Evolutionary conservation across 2,888 invertebrate genomes (phyloP), one percentile per base, ranked within the genome.

Genomic region (Rotaria socialis): DNA sequence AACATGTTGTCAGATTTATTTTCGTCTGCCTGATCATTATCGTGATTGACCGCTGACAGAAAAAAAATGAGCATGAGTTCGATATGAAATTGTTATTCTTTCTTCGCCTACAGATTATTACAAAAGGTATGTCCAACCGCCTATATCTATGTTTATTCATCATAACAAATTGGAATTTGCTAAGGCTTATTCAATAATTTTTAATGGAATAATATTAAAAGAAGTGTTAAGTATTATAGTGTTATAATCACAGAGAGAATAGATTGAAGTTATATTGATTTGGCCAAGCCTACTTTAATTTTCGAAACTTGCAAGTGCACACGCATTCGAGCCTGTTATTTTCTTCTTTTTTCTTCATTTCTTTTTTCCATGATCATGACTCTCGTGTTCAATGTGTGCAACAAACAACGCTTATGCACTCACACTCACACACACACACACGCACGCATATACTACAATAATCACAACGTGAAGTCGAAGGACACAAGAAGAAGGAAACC

Each of bases 21-120:
- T 67, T 27, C 67, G 35, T 67, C 67, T 35, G 35, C 67, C 67
- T 67, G 67, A 67, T 67, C 67, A 35, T 67, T 35, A 19, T 67
- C 35, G 67, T 67, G 19, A 35, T 67, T 67, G 27, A 67, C 35
- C 16, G 67, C 5, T 67, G 67, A 35, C 19, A 14, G 67, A 67
- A 35, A 67, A 35, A 35, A 35, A 67, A 35, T 67, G 6, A 67
- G 27, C 67, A 67, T 67, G 67, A 67, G 67, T 67, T 67, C 67
- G 67, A 67, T 67, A 67, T 67, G 67, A 67, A 67, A 67, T 67
- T 67, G 35, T 67, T 67, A 67, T 67, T 67, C 67, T 67, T 67
- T 67, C 27, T 67, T 67, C 67, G 67, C 67, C 35, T 67, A 41
- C 27, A 67, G 67, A 67, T 67, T 5, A 35, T 67, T 67, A 67